Evolutionary conservation across 2,888 invertebrate genomes (phyloP), one percentile per base, ranked within the genome.

Genomic region (Podotricha telesiphe): DNA sequence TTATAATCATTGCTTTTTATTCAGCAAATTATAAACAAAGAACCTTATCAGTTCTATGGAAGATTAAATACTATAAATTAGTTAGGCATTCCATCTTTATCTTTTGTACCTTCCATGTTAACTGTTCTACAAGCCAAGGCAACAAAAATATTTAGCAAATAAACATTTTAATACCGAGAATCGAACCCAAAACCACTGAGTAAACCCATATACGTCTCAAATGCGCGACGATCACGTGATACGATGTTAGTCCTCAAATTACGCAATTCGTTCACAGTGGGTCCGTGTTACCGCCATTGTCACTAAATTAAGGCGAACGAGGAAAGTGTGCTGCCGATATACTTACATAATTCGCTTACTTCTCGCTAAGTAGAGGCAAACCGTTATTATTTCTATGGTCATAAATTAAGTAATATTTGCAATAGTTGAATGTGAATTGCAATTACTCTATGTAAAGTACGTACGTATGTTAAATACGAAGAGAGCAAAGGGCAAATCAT

Each of bases 321-420:
- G 56, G 69, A 73, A 73, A 71, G 67, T 68, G 53, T 67, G 53
- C 45, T 62, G 20, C 63, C 28, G 47, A 68, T 53, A 69, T 15
- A 15, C 51, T 75, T 84, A 76, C 76, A 80, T 74, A 88, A 87
- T n/a, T n/a, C n/a, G 70, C 56, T n/a, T n/a, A n/a, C 53, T 76
- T 80, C 77, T 85, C 73, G 72, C 75, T 68, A 73, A 75, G 75
- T 77, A 77, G 82, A 83, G 83, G 82, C 78, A 85, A 81, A 84
- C 82, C 84, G 83, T 69, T 69, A 65, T 73, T 72, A 73, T 73
- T 73, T 73, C 74, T 73, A 72, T 53, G 64, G 69, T 65, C 51
- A 13, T 65, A 28, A 51, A 22, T 48, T 40, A 40, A 19, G 37
- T 19, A 10, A 66, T 45, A 47, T 28, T 55, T 55, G 28, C 45